Percentiles rank a stretch among this genome's conserved stretches.
These are phyloP conservation scores for Bubo bubo DNA, from an alignment of 2,113 vertebrate species.

Conservation along the genomic window DNA sequence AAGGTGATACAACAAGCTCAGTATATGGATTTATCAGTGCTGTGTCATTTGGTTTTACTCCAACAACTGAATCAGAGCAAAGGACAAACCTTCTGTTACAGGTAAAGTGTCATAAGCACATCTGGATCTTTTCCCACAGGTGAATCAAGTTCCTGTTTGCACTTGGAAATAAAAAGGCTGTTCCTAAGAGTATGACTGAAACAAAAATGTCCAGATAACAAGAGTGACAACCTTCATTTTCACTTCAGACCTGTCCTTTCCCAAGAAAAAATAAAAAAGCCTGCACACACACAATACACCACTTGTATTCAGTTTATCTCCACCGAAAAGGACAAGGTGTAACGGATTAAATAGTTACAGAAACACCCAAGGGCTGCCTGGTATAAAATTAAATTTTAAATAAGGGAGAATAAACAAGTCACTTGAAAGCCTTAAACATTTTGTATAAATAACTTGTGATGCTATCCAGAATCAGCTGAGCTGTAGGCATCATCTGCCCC, in stretches of 20 bases:
- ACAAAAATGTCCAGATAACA: not conserved
- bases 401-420: not conserved
- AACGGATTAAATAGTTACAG: not conserved
- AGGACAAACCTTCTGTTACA: not conserved
- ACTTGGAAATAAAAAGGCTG: not conserved
- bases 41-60: not conserved
- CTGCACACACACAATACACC: not conserved
- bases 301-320: not conserved
- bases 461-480: constrained; percentile 58
- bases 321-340: not conserved
- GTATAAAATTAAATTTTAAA: constrained; percentile 1
- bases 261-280: not conserved
- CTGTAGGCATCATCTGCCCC: not conserved
- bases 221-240: not conserved
- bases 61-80: not conserved
- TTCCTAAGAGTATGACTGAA: not conserved
- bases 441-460: constrained; percentile 54
- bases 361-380: not conserved
- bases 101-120: not conserved
- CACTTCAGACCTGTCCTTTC: not conserved
- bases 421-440: not conserved
- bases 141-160: constrained; percentile 45
- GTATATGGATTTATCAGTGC: not conserved
- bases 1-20: not conserved
- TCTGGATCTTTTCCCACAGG: constrained; percentile 8